Conservation (phyloP, 2,113 vertebrate genomes). For the Hippocampus comes region DNA sequence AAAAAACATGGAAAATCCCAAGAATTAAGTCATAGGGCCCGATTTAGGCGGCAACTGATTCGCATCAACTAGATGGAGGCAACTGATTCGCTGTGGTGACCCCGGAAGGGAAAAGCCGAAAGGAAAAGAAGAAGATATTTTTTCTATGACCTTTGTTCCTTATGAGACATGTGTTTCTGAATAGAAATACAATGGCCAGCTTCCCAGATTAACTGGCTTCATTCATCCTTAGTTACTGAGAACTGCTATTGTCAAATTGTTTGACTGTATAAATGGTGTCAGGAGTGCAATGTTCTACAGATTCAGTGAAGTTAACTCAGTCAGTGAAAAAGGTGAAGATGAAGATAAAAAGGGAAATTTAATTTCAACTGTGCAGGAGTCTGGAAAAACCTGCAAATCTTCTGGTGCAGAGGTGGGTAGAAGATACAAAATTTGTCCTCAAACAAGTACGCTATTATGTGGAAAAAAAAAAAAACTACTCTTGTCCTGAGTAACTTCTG, state of each 20-base stretch:
- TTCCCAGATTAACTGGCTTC: no score
- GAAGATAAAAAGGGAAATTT: slow-evolving; percentile 2
- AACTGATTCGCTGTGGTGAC: no score
- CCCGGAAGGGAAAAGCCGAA: no score
- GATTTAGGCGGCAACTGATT: no score
- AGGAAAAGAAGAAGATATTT: no score
- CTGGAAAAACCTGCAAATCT: background rate
- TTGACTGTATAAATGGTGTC: background rate
- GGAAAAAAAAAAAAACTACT: no score
- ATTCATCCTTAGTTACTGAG: background rate
- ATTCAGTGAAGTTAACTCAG: background rate
- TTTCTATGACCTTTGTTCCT: no score
- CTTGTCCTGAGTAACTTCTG: no score
- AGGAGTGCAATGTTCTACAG: background rate
- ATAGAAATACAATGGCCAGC: no score
- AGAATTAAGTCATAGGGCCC: background rate
- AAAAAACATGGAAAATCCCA: background rate
- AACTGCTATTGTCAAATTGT: background rate
- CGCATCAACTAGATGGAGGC: no score
- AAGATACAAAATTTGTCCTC: background rate
- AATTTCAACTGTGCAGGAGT: background rate
- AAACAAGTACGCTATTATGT: background rate
- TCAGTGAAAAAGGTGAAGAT: background rate
- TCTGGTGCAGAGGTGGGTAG: background rate
- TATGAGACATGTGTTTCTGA: no score